A percentile compares a stretch with the other conserved stretches of the same genome.
These are phyloP conservation scores for Lerema accius DNA, from an alignment of 1,140 invertebrate genomes.

Conservation along the genomic window DNA sequence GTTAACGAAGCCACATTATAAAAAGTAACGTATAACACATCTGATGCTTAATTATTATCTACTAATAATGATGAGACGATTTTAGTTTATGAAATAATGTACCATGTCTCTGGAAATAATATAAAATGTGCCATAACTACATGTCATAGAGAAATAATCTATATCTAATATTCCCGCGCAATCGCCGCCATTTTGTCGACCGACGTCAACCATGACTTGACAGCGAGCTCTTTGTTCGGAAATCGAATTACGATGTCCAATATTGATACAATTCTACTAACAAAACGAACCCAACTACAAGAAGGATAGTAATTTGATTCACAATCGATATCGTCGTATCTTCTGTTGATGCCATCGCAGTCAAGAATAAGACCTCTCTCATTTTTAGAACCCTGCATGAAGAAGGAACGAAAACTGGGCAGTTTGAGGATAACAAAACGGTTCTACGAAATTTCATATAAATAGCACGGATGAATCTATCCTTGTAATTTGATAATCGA, in stretches of 20 bases:
- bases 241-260: slow-evolving; percentile 74
- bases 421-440: too few species aligned
- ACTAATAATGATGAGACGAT: too few species aligned
- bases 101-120: too few species aligned
- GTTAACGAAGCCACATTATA: too few species aligned
- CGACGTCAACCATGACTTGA: slow-evolving; percentile 54
- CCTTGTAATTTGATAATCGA: too few species aligned
- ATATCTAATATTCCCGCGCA: slow-evolving; percentile 16
- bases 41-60: too few species aligned
- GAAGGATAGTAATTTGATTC: slow-evolving; percentile 61
- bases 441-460: too few species aligned
- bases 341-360: slow-evolving; percentile 25
- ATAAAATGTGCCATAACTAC: too few species aligned
- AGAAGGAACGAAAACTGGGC: not conserved
- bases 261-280: slow-evolving; percentile 76
- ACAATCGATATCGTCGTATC: slow-evolving; percentile 44
- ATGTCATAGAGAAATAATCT: too few species aligned
- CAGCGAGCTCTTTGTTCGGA: slow-evolving; percentile 57
- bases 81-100: too few species aligned
- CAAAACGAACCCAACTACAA: slow-evolving; percentile 63
- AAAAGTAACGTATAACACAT: too few species aligned
- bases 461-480: too few species aligned
- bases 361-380: not conserved
- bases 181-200: slow-evolving; percentile 50
- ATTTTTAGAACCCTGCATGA: not conserved